Evolutionary conservation across 2,797 vertebrate genomes (phyloP).

Genomic region (Babyrousa celebensis): DNA sequence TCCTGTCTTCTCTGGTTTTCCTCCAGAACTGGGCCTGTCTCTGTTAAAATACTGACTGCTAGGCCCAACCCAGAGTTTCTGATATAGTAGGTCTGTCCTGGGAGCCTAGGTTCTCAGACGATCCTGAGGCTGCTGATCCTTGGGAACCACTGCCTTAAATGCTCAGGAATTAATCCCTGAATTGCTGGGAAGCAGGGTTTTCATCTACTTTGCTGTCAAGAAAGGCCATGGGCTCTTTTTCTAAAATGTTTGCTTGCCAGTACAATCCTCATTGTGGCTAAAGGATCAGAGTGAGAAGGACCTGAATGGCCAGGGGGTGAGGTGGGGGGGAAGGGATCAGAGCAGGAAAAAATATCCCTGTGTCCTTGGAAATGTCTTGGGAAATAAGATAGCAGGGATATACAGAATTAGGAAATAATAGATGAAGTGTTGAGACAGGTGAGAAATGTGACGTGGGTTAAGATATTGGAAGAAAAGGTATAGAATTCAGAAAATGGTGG

Average conservation of each 20-base stretch:
- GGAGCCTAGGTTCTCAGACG: neutral
- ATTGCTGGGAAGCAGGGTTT: neutral
- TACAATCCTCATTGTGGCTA: neutral
- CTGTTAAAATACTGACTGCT: neutral
- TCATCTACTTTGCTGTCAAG: neutral
- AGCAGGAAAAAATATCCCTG: slow-evolving; percentile 6
- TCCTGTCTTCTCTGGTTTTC: neutral
- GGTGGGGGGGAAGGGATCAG: neutral
- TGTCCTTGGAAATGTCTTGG: slow-evolving; percentile 12
- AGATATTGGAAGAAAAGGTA: neutral
- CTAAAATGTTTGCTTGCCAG: neutral
- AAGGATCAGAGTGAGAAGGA: neutral
- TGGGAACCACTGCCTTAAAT: neutral
- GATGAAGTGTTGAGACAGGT: neutral
- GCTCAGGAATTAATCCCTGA: neutral
- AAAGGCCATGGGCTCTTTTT: neutral
- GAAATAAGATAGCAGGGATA: neutral
- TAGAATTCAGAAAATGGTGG: neutral
- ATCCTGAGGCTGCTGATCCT: neutral
- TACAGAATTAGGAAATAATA: neutral
- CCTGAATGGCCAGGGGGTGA: neutral
- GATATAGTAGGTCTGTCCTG: neutral
- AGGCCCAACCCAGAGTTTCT: neutral
- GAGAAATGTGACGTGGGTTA: neutral
- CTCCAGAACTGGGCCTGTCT: neutral